phyloP scores from a whole-genome alignment of 2,797 vertebrate species.

The Masticophis lateralis region DNA sequence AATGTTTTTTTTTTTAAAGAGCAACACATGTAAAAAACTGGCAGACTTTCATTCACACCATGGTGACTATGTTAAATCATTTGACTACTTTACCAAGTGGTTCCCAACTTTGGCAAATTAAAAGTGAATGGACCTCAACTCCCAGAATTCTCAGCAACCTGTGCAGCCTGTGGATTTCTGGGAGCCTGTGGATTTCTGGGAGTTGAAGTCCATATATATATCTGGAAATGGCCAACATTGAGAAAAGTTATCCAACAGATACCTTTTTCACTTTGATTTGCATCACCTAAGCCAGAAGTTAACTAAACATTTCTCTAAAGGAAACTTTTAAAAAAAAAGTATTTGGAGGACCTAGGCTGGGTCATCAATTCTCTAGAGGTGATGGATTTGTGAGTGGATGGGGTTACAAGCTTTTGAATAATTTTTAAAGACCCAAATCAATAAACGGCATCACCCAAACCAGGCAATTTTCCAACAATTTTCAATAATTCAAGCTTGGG shows the following conservation, averaged over 20 bases:
- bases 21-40: neutral
- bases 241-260: neutral
- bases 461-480: neutral
- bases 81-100: neutral
- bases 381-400: neutral
- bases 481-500: neutral
- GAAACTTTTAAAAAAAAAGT: neutral
- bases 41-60: neutral
- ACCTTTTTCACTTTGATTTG: neutral
- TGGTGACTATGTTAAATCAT: neutral
- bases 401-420: neutral
- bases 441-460: neutral
- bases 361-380: neutral
- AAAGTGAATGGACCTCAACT: no score
- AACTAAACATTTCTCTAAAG: neutral
- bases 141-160: no score
- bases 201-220: no score
- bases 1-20: neutral
- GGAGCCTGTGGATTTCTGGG: no score
- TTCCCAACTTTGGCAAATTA: no score
- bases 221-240: neutral
- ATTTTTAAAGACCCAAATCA: neutral
- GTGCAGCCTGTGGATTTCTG: no score
- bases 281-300: neutral
- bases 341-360: neutral